Conservation (phyloP, 1,140 invertebrate species). For the Paramacrobiotus metropolitanus region DNA sequence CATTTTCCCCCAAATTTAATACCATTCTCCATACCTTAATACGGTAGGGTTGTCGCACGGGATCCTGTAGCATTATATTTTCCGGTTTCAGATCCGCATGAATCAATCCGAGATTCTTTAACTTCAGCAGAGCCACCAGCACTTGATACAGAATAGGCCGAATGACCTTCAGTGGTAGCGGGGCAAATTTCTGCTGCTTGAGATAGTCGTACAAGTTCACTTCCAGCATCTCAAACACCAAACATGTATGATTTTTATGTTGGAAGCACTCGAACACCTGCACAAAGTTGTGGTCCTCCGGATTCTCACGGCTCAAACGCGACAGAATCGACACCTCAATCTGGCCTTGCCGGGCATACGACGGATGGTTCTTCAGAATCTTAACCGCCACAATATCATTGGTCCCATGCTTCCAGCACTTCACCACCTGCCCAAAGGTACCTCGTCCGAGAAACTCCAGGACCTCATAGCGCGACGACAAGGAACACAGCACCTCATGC, state of each 20-base stretch:
- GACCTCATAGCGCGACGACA: conserved; percentile 78
- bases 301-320: conserved; percentile 91
- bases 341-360: conserved; percentile 95
- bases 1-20: no score
- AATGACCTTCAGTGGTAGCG: conserved; percentile 89
- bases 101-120: conserved; percentile 95
- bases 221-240: conserved; percentile 99
- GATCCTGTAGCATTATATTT: conserved; percentile 99
- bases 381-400: conserved; percentile 99
- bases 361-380: conserved; percentile 98
- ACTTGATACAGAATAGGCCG: conserved; percentile 96
- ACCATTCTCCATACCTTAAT: conserved; percentile 20
- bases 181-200: conserved; percentile 98
- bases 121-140: conserved; percentile 82
- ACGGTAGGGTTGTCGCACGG: conserved; percentile 78
- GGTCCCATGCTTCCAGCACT: conserved; percentile 99
- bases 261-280: conserved; percentile 98
- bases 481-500: conserved; percentile 89
- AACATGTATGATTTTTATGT: conserved; percentile 96
- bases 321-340: conserved; percentile 97
- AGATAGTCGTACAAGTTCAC: conserved; percentile 99
- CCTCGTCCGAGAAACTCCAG: conserved; percentile 92
- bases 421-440: conserved; percentile 97
- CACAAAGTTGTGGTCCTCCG: conserved; percentile 92
- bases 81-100: conserved; percentile 98